These are phyloP conservation scores for Oreochromis grahami DNA, from an alignment of 2,797 vertebrate genomes.

Conservation along the genomic window DNA sequence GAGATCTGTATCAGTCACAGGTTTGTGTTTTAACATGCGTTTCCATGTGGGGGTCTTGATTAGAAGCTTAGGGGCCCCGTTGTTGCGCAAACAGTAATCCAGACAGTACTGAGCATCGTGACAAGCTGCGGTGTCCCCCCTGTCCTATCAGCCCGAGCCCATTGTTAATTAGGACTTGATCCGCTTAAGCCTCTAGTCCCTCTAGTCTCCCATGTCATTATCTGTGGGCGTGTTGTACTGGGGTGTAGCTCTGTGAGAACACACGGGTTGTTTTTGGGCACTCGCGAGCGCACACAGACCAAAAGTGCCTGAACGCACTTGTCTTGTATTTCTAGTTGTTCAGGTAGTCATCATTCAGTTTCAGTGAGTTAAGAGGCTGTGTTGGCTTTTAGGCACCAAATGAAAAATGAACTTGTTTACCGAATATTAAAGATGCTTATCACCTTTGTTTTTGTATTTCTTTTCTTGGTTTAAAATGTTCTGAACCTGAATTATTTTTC, in stretches of 20 bases:
- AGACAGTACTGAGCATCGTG: slow-evolving; percentile 41
- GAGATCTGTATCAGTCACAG: not conserved
- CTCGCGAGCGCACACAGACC: not conserved
- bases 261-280: slow-evolving; percentile 23
- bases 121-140: slow-evolving; percentile 22
- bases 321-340: slow-evolving; percentile 55
- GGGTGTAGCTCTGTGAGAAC: slow-evolving; percentile 12
- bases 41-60: not conserved
- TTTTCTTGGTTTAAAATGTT: not conserved
- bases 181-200: slow-evolving; percentile 61
- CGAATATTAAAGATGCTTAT: accelerated
- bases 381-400: not conserved
- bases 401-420: not conserved
- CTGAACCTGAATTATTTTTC: not conserved
- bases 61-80: not conserved
- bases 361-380: not conserved
- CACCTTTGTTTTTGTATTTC: not conserved
- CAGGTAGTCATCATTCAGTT: not conserved
- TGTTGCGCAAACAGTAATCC: slow-evolving; percentile 20
- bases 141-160: slow-evolving; percentile 43
- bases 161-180: slow-evolving; percentile 73
- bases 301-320: not conserved
- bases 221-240: slow-evolving; percentile 40
- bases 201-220: slow-evolving; percentile 58
- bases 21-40: not conserved